A percentile compares a stretch with the other conserved stretches of the same genome.
phyloP scores from a whole-genome alignment of 2,113 vertebrate species.

The Notarius lentiginosus region DNA sequence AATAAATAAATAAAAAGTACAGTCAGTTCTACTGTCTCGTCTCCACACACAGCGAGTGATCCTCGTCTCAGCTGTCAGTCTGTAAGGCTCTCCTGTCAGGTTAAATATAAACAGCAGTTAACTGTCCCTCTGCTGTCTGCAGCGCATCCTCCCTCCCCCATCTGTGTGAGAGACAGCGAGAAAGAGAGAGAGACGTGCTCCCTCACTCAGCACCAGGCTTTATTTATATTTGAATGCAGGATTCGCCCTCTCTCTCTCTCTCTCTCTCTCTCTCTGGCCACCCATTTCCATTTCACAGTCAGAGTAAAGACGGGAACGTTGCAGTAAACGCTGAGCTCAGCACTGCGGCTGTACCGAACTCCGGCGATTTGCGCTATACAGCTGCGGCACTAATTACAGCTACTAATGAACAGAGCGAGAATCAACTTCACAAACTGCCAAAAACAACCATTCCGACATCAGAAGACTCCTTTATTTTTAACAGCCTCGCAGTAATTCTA shows the following conservation, averaged over 20 bases:
- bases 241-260: conserved; percentile 1
- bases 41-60: neutral
- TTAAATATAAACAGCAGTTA: conserved; percentile 59
- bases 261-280: neutral
- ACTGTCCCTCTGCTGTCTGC: conserved; percentile 34
- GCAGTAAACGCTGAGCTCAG: neutral
- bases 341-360: neutral
- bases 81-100: conserved; percentile 29
- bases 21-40: neutral
- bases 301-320: conserved; percentile 5
- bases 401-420: conserved; percentile 5
- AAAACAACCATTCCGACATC: neutral
- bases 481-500: neutral
- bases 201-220: conserved; percentile 26
- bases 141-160: conserved; percentile 3
- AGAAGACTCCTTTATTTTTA: neutral
- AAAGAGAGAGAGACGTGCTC: neutral
- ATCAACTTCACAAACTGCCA: neutral
- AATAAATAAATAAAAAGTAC: too few species aligned
- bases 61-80: conserved; percentile 42
- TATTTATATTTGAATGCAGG: conserved; percentile 29
- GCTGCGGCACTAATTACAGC: neutral
- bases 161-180: neutral
- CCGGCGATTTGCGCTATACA: neutral
- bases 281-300: conserved; percentile 41